Percentiles rank a stretch among this genome's conserved stretches.
Evolutionary conservation across 2,888 invertebrate genomes (phyloP).

Genomic region (Dasysyrphus albostriatus): DNA sequence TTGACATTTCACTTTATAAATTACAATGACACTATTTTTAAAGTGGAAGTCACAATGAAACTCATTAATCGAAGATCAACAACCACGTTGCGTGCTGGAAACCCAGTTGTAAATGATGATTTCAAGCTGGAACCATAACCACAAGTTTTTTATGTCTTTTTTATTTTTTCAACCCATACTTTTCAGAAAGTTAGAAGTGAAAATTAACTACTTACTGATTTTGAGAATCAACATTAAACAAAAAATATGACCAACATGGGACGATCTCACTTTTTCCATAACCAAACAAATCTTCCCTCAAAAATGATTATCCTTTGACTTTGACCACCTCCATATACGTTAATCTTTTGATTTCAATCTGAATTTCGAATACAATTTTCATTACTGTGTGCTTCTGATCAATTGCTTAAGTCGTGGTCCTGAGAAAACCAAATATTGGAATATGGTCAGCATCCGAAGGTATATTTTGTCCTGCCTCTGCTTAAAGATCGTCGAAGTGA

Average conservation of each 20-base stretch:
- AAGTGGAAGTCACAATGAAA: too few species aligned
- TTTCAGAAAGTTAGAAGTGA: neutral
- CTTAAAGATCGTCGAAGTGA: slow-evolving; percentile 33
- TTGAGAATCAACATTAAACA: neutral
- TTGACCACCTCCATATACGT: slow-evolving; percentile 47
- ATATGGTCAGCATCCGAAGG: slow-evolving; percentile 24
- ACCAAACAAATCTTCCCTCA: slow-evolving; percentile 62
- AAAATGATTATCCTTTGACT: slow-evolving; percentile 69
- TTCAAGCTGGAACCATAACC: too few species aligned
- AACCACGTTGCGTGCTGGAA: too few species aligned
- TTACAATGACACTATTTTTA: too few species aligned
- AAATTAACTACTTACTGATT: neutral
- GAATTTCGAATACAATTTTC: slow-evolving; percentile 39
- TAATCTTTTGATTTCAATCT: slow-evolving; percentile 34
- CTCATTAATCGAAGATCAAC: too few species aligned
- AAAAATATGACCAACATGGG: neutral
- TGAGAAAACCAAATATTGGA: slow-evolving; percentile 62
- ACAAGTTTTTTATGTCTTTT: too few species aligned
- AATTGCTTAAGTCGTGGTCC: slow-evolving; percentile 8
- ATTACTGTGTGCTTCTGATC: slow-evolving; percentile 23
- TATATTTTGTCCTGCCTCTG: neutral
- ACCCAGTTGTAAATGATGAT: too few species aligned
- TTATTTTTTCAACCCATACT: neutral
- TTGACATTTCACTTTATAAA: too few species aligned
- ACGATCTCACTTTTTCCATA: slow-evolving; percentile 21